Conservation (phyloP, 2,888 invertebrate genomes). For the Onthophagus sagittarius region DNA sequence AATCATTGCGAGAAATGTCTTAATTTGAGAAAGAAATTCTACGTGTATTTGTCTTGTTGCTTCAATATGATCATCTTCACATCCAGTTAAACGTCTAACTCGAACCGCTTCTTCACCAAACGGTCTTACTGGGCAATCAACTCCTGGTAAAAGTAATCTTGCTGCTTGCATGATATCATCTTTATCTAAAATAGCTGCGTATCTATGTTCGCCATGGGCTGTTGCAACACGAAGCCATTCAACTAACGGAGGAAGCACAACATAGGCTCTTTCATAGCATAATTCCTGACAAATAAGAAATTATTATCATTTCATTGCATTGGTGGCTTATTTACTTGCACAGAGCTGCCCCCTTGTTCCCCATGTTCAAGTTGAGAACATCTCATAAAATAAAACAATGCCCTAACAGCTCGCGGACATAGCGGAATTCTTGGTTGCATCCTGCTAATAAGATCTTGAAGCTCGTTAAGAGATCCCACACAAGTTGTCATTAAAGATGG, state of each 20-base stretch:
- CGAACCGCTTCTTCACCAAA: constrained; percentile 59
- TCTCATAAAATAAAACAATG: constrained; percentile 88
- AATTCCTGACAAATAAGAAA: constrained; percentile 55
- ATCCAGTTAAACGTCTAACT: constrained; percentile 42
- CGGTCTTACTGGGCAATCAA: constrained; percentile 81
- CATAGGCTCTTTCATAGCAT: constrained; percentile 83
- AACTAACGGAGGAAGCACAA: constrained; percentile 83
- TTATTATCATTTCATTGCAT: neutral
- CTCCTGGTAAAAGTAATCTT: constrained; percentile 77
- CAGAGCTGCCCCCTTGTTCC: constrained; percentile 41
- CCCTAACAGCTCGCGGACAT: constrained; percentile 69
- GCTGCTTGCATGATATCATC: constrained; percentile 90
- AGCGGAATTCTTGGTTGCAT: constrained; percentile 51
- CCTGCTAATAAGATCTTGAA: constrained; percentile 69
- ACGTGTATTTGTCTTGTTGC: constrained; percentile 46
- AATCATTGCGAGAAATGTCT: neutral
- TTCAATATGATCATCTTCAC: constrained; percentile 44
- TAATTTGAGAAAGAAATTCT: neutral
- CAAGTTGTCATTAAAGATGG: constrained; percentile 80
- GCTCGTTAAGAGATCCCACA: constrained; percentile 77
- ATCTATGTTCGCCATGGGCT: constrained; percentile 78
- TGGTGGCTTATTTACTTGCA: constrained; percentile 35
- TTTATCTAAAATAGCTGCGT: constrained; percentile 67
- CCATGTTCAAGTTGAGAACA: constrained; percentile 70
- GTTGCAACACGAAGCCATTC: constrained; percentile 85